Conservation (phyloP, 2,113 vertebrate genomes). For the Chionomys nivalis region DNA sequence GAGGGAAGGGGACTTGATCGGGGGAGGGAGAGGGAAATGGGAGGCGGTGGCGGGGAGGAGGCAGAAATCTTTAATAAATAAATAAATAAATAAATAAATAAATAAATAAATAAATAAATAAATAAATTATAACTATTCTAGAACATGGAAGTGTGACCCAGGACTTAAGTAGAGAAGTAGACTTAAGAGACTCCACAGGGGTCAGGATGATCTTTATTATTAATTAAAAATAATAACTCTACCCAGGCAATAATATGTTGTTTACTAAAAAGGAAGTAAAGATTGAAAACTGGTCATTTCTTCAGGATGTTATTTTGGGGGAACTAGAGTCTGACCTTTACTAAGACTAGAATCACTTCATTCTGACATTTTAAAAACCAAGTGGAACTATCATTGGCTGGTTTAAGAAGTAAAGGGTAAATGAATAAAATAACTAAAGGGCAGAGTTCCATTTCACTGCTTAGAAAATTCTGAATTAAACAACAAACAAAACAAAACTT, state of each 20-base stretch:
- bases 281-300: neutral
- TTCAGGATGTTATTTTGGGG: neutral
- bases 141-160: neutral
- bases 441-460: neutral
- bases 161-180: neutral
- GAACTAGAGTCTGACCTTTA: neutral
- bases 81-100: too few relatives aligned
- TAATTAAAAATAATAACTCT: neutral
- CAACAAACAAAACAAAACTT: slow-evolving; percentile 17
- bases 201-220: neutral
- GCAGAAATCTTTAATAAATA: too few relatives aligned
- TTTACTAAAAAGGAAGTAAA: neutral
- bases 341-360: slow-evolving; percentile 4
- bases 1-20: too few relatives aligned
- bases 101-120: too few relatives aligned
- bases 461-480: slow-evolving; percentile 44
- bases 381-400: neutral
- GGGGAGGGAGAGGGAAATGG: too few relatives aligned
- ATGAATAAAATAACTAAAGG: neutral
- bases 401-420: slow-evolving; percentile 18
- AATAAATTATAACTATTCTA: neutral
- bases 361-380: slow-evolving; percentile 29
- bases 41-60: too few relatives aligned
- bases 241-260: neutral
- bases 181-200: neutral